Evolutionary conservation across 2,797 vertebrate species (phyloP).

Genomic region (Nyctalus aviator): DNA sequence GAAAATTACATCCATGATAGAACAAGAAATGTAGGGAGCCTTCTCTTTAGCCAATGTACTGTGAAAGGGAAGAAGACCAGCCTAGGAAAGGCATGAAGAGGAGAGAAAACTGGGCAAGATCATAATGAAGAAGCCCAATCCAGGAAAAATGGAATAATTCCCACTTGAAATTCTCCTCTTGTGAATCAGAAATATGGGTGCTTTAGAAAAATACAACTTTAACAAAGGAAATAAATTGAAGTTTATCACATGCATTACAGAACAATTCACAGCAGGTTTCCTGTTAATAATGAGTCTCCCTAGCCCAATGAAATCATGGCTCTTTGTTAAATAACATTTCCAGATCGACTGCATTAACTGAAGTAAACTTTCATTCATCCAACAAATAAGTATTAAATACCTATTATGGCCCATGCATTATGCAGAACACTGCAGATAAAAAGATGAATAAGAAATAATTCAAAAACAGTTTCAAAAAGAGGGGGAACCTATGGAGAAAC

Average conservation of each 20-base stretch:
- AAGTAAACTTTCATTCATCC: constrained; percentile 59
- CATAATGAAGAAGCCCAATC: background rate
- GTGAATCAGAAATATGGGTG: constrained; percentile 39
- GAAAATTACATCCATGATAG: background rate
- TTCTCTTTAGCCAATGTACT: background rate
- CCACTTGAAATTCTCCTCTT: background rate
- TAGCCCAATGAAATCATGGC: constrained; percentile 46
- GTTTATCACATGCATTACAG: constrained; percentile 50
- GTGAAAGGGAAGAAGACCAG: background rate
- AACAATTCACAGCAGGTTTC: constrained; percentile 57
- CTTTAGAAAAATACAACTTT: constrained; percentile 37
- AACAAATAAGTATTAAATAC: constrained; percentile 55
- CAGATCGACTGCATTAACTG: constrained; percentile 42
- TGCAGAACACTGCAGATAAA: constrained; percentile 51
- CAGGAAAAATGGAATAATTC: background rate
- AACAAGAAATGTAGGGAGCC: background rate
- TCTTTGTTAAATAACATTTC: constrained; percentile 64
- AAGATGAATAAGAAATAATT: constrained; percentile 45
- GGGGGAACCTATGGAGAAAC: background rate
- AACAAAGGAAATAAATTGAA: constrained; percentile 53
- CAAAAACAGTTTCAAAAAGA: constrained; percentile 45
- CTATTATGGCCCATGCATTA: constrained; percentile 33
- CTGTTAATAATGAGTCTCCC: constrained; percentile 12
- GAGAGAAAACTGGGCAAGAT: background rate
- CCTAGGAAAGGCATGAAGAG: background rate